Evolutionary conservation across 2,113 vertebrate species (phyloP).

Genomic region (Dendrocopos noguchii): DNA sequence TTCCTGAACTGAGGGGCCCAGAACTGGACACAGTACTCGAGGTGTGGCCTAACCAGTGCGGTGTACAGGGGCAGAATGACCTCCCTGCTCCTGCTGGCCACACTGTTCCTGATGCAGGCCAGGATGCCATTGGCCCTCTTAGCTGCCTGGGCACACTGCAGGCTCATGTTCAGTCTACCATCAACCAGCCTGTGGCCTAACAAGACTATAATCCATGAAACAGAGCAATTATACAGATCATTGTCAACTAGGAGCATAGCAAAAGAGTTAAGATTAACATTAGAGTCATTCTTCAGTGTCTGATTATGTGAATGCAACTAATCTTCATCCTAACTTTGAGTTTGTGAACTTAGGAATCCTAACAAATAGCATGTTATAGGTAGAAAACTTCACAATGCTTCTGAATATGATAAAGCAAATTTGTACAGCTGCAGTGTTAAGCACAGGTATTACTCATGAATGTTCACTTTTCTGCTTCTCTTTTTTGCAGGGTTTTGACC

Average conservation of each 20-base stretch:
- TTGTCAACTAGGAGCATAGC: not conserved
- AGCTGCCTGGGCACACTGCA: too few species aligned
- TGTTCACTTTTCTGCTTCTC: not conserved
- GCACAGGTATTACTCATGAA: not conserved
- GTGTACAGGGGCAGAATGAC: too few species aligned
- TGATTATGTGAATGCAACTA: not conserved
- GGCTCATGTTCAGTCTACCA: too few species aligned
- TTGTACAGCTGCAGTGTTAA: not conserved
- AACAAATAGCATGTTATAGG: not conserved
- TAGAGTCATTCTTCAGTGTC: not conserved
- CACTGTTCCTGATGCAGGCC: too few species aligned
- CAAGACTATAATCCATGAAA: not conserved
- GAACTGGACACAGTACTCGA: too few species aligned
- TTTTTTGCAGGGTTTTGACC: conserved; percentile 55
- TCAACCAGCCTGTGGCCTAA: too few species aligned
- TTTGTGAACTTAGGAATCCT: not conserved
- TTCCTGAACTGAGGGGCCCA: too few species aligned
- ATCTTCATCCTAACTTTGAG: not conserved
- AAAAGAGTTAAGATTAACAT: not conserved
- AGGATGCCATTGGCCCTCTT: too few species aligned
- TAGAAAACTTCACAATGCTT: not conserved
- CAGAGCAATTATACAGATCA: not conserved
- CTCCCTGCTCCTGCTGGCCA: too few species aligned
- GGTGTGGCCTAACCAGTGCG: too few species aligned
- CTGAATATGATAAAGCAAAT: not conserved